These are phyloP conservation scores for Mesochorus sp. DNA, from an alignment of 2,888 invertebrate species.

Conservation along the genomic window DNA sequence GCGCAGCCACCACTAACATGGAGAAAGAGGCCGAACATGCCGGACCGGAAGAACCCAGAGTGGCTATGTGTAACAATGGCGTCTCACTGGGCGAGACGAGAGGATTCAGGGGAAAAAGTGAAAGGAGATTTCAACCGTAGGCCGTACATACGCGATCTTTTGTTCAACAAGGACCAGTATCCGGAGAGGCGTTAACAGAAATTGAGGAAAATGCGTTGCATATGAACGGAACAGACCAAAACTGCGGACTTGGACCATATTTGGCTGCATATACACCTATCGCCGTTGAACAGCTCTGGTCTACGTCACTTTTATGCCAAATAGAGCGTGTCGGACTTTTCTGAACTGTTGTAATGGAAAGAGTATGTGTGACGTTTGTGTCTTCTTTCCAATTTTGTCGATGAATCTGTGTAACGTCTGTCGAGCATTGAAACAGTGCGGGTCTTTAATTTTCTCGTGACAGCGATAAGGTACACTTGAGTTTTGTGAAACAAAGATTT, in stretches of 20 bases:
- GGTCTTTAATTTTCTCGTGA: constrained; percentile 1
- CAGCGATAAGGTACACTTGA: background rate
- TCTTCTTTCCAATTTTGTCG: constrained; percentile 10
- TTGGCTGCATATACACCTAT: constrained; percentile 17
- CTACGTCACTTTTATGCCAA: constrained; percentile 16
- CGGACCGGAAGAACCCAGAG: constrained; percentile 71
- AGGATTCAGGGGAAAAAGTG: constrained; percentile 12
- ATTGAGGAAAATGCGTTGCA: constrained; percentile 56
- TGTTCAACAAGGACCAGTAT: constrained; percentile 66
- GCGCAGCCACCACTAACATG: background rate
- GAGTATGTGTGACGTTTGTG: constrained; percentile 2
- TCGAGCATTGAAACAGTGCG: background rate
- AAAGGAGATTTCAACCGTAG: constrained; percentile 25
- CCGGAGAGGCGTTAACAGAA: constrained; percentile 73
- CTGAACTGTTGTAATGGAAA: background rate
- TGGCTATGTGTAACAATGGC: constrained; percentile 58
- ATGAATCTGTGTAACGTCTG: constrained; percentile 31
- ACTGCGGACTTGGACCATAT: constrained; percentile 34
- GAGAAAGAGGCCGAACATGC: constrained; percentile 19
- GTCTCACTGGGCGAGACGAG: constrained; percentile 28
- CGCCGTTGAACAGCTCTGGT: constrained; percentile 1
- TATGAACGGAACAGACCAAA: constrained; percentile 37
- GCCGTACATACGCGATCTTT: constrained; percentile 24
- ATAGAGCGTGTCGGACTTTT: constrained; percentile 26
- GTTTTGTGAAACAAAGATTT: background rate